Evolutionary conservation across 2,888 invertebrate species (phyloP), one percentile per base, ranked within the genome.

Genomic region (Creontiades dilutus): DNA sequence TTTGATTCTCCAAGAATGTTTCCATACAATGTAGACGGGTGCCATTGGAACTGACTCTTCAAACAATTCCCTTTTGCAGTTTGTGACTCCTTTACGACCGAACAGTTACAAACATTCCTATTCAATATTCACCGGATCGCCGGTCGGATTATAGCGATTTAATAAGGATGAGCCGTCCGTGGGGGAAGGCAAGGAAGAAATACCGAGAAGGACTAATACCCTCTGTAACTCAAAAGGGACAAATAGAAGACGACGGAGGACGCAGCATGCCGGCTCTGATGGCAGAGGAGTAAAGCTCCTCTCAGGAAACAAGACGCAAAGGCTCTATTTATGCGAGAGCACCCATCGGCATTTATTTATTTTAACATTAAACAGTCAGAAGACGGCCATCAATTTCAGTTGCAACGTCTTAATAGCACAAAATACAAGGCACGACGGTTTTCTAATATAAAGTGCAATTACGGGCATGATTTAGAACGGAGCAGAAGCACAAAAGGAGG

Each of bases 371-470:
- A 90, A 85, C 86, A 57, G 61, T 82, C 90, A 52, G 78, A 61
- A 16, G 57, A 68, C 28, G 86, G 78, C 47, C 86, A 90, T 90
- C 90, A 90, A 90, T 90, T 86, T 76, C 86, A 78, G 68, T 27
- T 61, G 80, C 86, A 86, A 90, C 90, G 90, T 90, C 90, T 90
- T 90, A 90, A 90, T 90, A 90, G 90, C 86, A 86, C 90, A 90
- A 90, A 86, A 90, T 90, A 90, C 86, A 90, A 78, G 86, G 78
- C 86, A 86, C 89, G 89, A 84, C 82, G 81, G 89, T 57, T 82
- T 61, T 81, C 89, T 89, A 82, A 89, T 89, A 82, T 89, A 89
- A 89, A 82, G 82, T 81, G 89, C 89, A 89, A 89, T 89, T 89
- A 89, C 89, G 27, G 11, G 61, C 89, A 75, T 89, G 89, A 89